A percentile compares a stretch with the other conserved stretches of the same genome.
Evolutionary conservation across 2,113 vertebrate species (phyloP).

Genomic region (Brachyhypopomus gauderio): DNA sequence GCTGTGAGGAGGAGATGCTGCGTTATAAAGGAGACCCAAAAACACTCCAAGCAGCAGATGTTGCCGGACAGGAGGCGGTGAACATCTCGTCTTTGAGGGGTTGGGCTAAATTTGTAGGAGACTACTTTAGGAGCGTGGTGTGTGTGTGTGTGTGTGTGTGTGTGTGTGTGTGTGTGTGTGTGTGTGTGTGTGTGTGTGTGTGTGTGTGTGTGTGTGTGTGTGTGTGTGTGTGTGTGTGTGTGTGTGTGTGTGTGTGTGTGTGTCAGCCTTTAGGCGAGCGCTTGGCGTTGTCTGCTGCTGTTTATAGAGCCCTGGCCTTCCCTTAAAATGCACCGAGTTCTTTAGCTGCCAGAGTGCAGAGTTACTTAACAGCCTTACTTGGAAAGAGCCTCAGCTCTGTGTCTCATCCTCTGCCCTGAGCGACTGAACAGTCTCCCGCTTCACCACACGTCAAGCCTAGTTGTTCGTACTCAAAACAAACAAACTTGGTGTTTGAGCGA

Average conservation of each 20-base stretch:
- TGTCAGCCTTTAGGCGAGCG: conserved; percentile 42
- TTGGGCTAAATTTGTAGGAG: background rate
- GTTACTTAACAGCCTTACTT: conserved; percentile 64
- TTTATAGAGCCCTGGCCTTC: conserved; percentile 67
- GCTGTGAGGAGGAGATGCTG: background rate
- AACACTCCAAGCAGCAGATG: conserved; percentile 50
- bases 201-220: too few relatives aligned
- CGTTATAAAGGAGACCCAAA: background rate
- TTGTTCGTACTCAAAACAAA: background rate
- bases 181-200: background rate
- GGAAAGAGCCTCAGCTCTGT: conserved; percentile 47
- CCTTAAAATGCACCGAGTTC: conserved; percentile 68
- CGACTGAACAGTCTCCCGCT: background rate
- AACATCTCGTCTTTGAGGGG: conserved; percentile 21
- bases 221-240: background rate
- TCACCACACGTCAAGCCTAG: background rate
- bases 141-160: background rate
- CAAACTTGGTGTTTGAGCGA: background rate
- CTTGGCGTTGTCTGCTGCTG: conserved; percentile 59
- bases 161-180: conserved; percentile 12
- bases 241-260: conserved; percentile 3
- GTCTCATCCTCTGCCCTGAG: conserved; percentile 15
- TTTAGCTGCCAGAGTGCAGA: conserved; percentile 58
- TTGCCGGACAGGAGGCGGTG: conserved; percentile 2
- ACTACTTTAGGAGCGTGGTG: too few relatives aligned